Evolutionary conservation across 2,888 invertebrate species (phyloP).

Genomic region (Hirtodrosophila histrioides): DNA sequence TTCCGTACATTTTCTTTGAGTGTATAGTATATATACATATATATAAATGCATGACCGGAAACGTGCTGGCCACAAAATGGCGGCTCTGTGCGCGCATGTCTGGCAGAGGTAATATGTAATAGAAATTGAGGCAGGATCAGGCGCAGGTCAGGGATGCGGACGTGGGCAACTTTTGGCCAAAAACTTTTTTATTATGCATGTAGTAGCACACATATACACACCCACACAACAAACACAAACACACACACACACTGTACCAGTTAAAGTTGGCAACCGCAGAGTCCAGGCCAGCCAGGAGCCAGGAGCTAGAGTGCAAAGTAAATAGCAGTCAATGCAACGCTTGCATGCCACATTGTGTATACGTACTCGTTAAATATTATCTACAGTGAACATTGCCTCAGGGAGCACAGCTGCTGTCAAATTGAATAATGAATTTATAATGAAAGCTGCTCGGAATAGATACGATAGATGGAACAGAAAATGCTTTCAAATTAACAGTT

Average conservation of each 20-base stretch:
- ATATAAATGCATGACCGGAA: conserved; percentile 51
- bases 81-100: conserved; percentile 37
- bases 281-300: conserved; percentile 22
- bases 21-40: not conserved
- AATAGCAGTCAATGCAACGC: conserved; percentile 52
- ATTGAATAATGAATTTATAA: too few species aligned
- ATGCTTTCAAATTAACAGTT: too few species aligned
- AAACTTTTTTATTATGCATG: conserved; percentile 28
- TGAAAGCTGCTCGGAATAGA: too few species aligned
- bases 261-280: conserved; percentile 40
- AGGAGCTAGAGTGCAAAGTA: conserved; percentile 22
- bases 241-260: conserved; percentile 38
- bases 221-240: conserved; percentile 12
- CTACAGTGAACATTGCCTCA: conserved; percentile 25
- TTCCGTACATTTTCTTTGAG: too few species aligned
- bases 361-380: conserved; percentile 11
- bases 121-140: conserved; percentile 28
- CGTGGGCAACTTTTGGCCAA: conserved; percentile 17
- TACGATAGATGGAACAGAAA: too few species aligned
- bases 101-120: conserved; percentile 24
- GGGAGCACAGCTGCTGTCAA: too few species aligned
- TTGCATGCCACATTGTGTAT: conserved; percentile 49
- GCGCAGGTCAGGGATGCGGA: conserved; percentile 28
- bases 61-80: conserved; percentile 56
- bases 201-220: conserved; percentile 24